phyloP scores from a whole-genome alignment of 2,113 vertebrate genomes.

The Himantopus leucocephalus region DNA sequence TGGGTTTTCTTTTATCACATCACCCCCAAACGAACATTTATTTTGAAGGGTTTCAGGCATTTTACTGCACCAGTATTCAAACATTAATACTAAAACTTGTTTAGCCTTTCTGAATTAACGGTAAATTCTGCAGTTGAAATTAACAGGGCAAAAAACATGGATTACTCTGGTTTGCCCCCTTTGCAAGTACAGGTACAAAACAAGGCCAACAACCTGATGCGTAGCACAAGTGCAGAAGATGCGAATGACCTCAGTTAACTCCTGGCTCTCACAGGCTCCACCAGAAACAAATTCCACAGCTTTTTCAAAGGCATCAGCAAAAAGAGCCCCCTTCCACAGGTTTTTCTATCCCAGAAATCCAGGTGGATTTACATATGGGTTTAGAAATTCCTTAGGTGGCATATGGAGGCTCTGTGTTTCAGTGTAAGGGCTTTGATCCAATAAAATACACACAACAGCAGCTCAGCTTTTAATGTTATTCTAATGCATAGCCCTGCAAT shows the following conservation, averaged over 20 bases:
- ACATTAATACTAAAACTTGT: not conserved
- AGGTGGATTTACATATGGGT: not conserved
- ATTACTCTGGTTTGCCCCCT: not conserved
- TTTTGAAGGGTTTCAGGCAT: not conserved
- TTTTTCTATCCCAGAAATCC: not conserved
- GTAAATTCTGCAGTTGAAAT: not conserved
- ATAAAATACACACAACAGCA: not conserved
- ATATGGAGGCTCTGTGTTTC: not conserved
- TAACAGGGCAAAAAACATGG: accelerated
- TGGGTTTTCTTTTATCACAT: not conserved
- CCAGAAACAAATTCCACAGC: not conserved
- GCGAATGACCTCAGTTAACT: not conserved
- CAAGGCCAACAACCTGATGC: not conserved
- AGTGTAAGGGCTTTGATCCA: not conserved
- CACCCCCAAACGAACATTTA: not conserved
- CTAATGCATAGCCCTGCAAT: not conserved
- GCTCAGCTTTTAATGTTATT: not conserved
- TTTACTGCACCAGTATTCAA: not conserved
- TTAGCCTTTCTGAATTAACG: not conserved
- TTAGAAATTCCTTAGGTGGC: not conserved
- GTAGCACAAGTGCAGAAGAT: not conserved
- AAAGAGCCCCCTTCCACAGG: not conserved
- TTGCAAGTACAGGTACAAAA: not conserved
- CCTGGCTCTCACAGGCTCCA: not conserved
- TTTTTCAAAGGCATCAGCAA: not conserved